Evolutionary conservation across 2,888 invertebrate species (phyloP), one percentile per base, ranked within the genome.

Genomic region (Harpalus rufipes): DNA sequence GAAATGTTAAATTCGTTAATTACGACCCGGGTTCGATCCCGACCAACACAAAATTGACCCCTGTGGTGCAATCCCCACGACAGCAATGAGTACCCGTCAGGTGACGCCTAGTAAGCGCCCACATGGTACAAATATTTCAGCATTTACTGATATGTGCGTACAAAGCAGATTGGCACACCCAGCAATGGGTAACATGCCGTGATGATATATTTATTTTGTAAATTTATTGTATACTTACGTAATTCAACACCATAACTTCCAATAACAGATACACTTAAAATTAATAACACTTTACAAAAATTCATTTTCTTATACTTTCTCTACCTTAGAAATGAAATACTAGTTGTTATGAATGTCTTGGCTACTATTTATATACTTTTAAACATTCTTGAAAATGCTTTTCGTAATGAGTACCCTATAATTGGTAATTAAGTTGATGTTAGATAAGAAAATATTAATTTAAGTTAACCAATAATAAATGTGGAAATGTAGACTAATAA

Each of bases 181-280:
- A n/a, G n/a, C n/a, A n/a, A n/a, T n/a, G n/a, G n/a, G n/a, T n/a
- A n/a, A n/a, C n/a, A n/a, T n/a, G n/a, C n/a, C n/a, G n/a, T n/a
- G n/a, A n/a, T n/a, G n/a, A n/a, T n/a, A n/a, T n/a, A n/a, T n/a
- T n/a, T n/a, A n/a, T n/a, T n/a, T n/a, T n/a, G n/a, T n/a, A n/a
- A 16, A 14, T 59, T 14, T 5, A 16, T 59, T 59, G 12, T n/a
- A 32, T 41, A 81, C 81, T 81, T 65, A 81, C 81, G 81, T 65
- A 81, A 32, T 65, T 44, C 44, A 7, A 65, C 51, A 12, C 63
- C 81, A 63, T 65, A 16, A 10, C 10, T 32, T 8, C 39, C 32
- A 14, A 61, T 25, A 25, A 79, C 58, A 61, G 10, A 14, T n/a
- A 32, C 18, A 16, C 14, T 4, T n/a, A 79, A 61, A 79, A 39